These are phyloP conservation scores for Cisticola juncidis DNA, from an alignment of 2,113 vertebrate species.

Conservation along the genomic window DNA sequence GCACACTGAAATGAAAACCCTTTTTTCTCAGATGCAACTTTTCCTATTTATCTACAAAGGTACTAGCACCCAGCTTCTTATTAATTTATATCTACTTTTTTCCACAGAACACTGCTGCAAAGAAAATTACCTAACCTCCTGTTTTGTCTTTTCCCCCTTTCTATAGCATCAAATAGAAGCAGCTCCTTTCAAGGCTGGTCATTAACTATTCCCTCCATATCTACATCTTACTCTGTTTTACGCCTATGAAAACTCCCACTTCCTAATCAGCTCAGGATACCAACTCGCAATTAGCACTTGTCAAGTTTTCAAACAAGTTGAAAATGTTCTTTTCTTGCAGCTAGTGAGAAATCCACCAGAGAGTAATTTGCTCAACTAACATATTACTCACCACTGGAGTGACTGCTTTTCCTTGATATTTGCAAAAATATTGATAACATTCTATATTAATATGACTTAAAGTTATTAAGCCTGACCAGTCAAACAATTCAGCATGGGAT, in stretches of 20 bases:
- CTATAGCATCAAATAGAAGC: not conserved
- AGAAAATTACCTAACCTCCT: not conserved
- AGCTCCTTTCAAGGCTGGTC: not conserved
- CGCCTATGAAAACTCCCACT: not conserved
- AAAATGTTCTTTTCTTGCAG: not conserved
- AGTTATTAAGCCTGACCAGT: not conserved
- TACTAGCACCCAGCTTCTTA: not conserved
- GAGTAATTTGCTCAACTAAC: not conserved
- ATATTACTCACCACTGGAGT: not conserved
- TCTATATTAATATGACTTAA: not conserved
- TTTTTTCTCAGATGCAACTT: not conserved
- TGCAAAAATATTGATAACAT: not conserved
- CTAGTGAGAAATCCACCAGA: not conserved
- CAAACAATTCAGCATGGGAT: not conserved
- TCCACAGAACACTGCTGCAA: accelerated
- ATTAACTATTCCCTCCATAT: not conserved
- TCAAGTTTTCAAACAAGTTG: constrained; percentile 7
- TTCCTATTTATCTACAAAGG: not conserved
- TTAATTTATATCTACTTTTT: not conserved
- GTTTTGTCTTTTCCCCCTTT: not conserved
- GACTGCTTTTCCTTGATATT: not conserved
- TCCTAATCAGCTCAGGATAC: not conserved
- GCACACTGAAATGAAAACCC: not conserved
- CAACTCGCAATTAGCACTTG: not conserved
- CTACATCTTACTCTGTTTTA: not conserved